Evolutionary conservation across 1,140 invertebrate species (phyloP), one percentile per base, ranked within the genome.

Genomic region (Microplitis demolitor): DNA sequence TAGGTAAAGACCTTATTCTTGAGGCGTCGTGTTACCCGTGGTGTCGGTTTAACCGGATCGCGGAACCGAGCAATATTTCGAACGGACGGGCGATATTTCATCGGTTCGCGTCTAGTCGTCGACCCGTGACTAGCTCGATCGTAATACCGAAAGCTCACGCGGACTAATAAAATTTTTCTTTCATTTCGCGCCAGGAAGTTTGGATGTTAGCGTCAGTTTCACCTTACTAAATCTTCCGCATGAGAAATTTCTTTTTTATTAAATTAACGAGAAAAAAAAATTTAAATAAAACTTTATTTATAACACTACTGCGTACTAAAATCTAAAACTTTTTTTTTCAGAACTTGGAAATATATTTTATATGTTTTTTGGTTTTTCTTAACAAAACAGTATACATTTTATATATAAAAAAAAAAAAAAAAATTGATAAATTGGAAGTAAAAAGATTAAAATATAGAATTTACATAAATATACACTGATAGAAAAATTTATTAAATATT

Each of bases 61-160:
- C 73, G 64, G 63, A 70, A 76, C 60, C 70, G 39, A 69, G 69
- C 72, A 73, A 76, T 76, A 81, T 76, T 79, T 80, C 77, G 73
- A 77, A 63, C 31, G 64, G 73, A 76, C 73, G 70, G 51, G 34
- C 70, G 45, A 72, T 73, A 78, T 77, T 80, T 78, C 76, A 76
- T 73, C 54, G 53, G 61, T 45, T 45, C 8, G 39, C 39, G 39
- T 24, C 69, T 45, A 73, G 54, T 66, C 70, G 67, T 63, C 71
- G 69, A 70, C 73, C 53, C 58, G 69, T 67, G 72, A 76, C 68
- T 66, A 67, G 67, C 61, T 68, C 63, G 71, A 76, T 71, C 68
- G 71, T 70, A 76, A 76, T 71, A 66, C 68, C 58, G 31, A 45
- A 45, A 14, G 35, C 35, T 45, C 66, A 50, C 72, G 16, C 31